Evolutionary conservation across 2,888 invertebrate genomes (phyloP), one percentile per base, ranked within the genome.

Genomic region (Pimpla rufipes): DNA sequence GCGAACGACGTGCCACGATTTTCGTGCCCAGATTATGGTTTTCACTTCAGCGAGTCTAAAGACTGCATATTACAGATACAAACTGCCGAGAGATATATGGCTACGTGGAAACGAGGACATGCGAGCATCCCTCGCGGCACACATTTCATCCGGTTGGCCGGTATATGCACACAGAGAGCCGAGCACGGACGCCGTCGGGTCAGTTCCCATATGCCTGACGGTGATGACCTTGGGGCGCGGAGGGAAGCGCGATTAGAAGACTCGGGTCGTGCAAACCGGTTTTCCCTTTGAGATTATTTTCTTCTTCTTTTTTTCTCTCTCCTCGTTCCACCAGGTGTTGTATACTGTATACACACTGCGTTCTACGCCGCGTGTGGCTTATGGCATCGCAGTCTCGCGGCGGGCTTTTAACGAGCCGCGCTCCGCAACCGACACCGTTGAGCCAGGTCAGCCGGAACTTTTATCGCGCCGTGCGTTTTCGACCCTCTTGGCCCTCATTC

Each of bases 181-280:
- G 62, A 16, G 4, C 18, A 40, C 18, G 23, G 13, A 18, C 35
- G 21, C 42, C 21, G 16, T 45, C 37, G 57, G 47, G n/a, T 71
- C 64, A 66, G 42, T 64, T 71, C 50, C 62, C 57, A 23, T 79
- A 42, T 79, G 42, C 29, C 21, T 75, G 70, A 8, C 11, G 13
- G 29, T n/a, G 55, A 79, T 76, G 79, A 76, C 75, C 83, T 83
- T 83, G 83, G 45, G 83, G 29, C 45, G 35, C 16, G 1, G 37
- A 71, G 37, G 23, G 57, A 11, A 18, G 70, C 7, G 50, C 57
- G 70, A 83, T 83, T 79, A 79, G 75, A 47, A 37, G 13, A 55
- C 59, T 45, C 47, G 57, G 50, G 42, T 50, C 66, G 45, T 52
- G 8, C 18, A 57, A 78, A 82, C 82, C 82, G 74, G 82, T 82